Percentiles rank a stretch among this genome's conserved stretches.
phyloP scores from a whole-genome alignment of 2,888 invertebrate genomes.

The Timema podura region DNA sequence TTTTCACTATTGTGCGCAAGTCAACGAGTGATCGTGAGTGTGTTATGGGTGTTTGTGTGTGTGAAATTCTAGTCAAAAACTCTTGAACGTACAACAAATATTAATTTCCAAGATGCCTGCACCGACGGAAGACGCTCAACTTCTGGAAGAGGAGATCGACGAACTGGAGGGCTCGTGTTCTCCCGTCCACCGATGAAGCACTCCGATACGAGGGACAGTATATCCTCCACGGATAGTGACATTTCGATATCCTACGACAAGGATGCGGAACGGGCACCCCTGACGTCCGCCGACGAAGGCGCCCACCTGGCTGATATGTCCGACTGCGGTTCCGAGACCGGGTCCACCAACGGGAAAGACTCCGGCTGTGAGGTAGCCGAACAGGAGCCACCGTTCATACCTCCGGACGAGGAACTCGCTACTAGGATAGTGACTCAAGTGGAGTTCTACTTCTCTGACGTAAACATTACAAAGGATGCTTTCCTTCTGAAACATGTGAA shows the following conservation, averaged over 20 bases:
- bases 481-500: constrained; percentile 92
- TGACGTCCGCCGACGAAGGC: constrained; percentile 53
- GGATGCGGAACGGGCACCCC: constrained; percentile 34
- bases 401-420: constrained; percentile 71
- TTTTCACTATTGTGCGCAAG: no score
- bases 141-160: constrained; percentile 11
- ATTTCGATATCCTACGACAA: constrained; percentile 54
- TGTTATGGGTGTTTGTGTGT: no score
- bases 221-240: constrained; percentile 59
- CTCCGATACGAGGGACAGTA: constrained; percentile 55
- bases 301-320: constrained; percentile 59
- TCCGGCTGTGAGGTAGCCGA: constrained; percentile 38
- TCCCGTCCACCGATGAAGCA: constrained; percentile 49
- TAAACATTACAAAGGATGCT: constrained; percentile 91
- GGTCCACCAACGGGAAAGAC: constrained; percentile 61
- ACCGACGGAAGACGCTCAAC: constrained; percentile 8
- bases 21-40: no score
- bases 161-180: constrained; percentile 41
- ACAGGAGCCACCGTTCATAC: constrained; percentile 55
- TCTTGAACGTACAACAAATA: no score
- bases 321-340: constrained; percentile 61
- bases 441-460: constrained; percentile 94
- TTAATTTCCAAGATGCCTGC: constrained; percentile 10
- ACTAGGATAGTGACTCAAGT: constrained; percentile 81
- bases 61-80: no score